phyloP scores from a whole-genome alignment of 2,888 invertebrate genomes.

The Rambutsinella grinnellia region DNA sequence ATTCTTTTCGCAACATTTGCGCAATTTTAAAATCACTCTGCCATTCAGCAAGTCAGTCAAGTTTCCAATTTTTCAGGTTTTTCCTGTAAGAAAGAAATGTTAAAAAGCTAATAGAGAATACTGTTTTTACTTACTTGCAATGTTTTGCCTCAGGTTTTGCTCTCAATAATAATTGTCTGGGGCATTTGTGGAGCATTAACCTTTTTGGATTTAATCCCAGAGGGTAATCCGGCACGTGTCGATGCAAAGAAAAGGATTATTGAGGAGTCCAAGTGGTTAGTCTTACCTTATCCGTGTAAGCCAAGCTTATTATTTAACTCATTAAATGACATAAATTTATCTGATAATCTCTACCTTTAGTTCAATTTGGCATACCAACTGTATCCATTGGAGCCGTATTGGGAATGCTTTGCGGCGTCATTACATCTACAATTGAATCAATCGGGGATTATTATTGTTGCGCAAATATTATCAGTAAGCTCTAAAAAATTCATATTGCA shows the following conservation, averaged over 20 bases:
- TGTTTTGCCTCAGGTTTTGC: slow-evolving; percentile 76
- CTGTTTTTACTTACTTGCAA: no score
- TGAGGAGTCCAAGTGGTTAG: slow-evolving; percentile 82
- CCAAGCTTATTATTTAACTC: no score
- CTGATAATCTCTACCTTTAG: no score
- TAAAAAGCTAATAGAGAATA: no score
- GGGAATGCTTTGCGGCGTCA: slow-evolving; percentile 68
- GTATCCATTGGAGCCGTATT: slow-evolving; percentile 72
- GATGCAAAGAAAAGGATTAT: slow-evolving; percentile 80
- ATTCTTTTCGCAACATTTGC: slow-evolving; percentile 84
- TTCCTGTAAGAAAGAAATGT: slow-evolving; percentile 76
- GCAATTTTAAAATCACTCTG: slow-evolving; percentile 76
- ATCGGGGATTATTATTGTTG: slow-evolving; percentile 74
- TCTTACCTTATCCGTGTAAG: slow-evolving; percentile 84
- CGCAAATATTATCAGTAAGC: slow-evolving; percentile 70
- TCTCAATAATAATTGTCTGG: slow-evolving; percentile 85
- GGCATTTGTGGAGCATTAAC: slow-evolving; percentile 80
- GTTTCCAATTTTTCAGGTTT: slow-evolving; percentile 83
- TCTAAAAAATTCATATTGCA: slow-evolving; percentile 1
- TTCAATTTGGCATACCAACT: slow-evolving; percentile 84
- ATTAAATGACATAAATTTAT: no score
- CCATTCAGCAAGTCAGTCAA: slow-evolving; percentile 72
- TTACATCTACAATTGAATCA: slow-evolving; percentile 68
- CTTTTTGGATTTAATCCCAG: slow-evolving; percentile 74
- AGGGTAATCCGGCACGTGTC: slow-evolving; percentile 79